These are phyloP conservation scores for Drosophila erecta DNA, from an alignment of 1,140 invertebrate species.

Conservation along the genomic window DNA sequence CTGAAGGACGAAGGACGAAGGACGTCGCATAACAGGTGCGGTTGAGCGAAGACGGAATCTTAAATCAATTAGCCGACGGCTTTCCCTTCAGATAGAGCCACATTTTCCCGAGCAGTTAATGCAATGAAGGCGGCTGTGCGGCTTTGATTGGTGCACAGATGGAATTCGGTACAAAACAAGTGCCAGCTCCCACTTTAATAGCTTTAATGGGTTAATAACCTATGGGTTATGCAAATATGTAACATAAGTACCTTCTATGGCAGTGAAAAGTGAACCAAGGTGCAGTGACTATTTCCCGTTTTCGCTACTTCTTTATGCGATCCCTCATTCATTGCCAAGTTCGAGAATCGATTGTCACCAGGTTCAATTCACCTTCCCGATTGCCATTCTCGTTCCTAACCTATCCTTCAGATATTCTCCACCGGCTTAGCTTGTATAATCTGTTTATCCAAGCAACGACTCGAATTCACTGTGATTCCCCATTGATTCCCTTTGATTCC, in stretches of 20 bases:
- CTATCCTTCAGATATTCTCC: neutral
- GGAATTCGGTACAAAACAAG: neutral
- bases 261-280: too few relatives aligned
- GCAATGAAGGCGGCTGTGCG: slow-evolving; percentile 13
- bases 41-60: slow-evolving; percentile 15
- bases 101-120: slow-evolving; percentile 22
- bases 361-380: neutral
- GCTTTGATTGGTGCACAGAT: too few relatives aligned
- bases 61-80: slow-evolving; percentile 71
- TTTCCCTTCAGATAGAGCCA: slow-evolving; percentile 3
- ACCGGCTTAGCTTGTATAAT: slow-evolving; percentile 28
- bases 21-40: slow-evolving; percentile 1
- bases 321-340: neutral
- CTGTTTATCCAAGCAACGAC: slow-evolving; percentile 49
- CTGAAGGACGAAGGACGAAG: neutral
- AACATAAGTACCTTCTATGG: too few relatives aligned
- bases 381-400: slow-evolving; percentile 1
- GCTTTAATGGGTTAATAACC: too few relatives aligned
- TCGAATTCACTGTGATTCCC: slow-evolving; percentile 35
- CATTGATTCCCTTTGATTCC: slow-evolving; percentile 45
- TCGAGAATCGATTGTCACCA: neutral
- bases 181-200: too few relatives aligned
- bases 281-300: too few relatives aligned
- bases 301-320: too few relatives aligned
- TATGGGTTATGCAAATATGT: too few relatives aligned